phyloP scores from a whole-genome alignment of 2,888 invertebrate species.

The Schizotus pectinicornis region DNA sequence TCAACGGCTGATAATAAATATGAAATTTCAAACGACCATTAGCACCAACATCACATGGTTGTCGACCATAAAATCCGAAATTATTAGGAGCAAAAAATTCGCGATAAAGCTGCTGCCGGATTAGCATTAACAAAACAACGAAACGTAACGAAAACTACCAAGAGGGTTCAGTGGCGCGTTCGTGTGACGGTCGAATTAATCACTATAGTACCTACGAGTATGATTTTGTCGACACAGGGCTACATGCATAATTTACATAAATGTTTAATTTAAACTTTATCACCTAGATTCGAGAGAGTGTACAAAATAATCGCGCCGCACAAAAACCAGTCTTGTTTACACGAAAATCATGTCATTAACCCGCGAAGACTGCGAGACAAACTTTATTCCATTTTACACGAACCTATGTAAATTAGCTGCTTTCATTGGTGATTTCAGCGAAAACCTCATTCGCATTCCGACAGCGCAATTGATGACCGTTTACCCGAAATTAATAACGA shows the following conservation, averaged over 20 bases:
- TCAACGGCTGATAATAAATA: not conserved
- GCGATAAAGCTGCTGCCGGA: not conserved
- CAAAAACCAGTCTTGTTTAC: constrained; percentile 40
- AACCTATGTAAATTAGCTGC: constrained; percentile 31
- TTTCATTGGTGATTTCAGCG: not conserved
- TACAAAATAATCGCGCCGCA: constrained; percentile 38
- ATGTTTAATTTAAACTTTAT: constrained; percentile 45
- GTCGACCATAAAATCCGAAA: not conserved
- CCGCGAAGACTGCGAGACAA: constrained; percentile 32
- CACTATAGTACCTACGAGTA: constrained; percentile 36
- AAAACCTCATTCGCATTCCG: too few relatives aligned
- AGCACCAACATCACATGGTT: not conserved
- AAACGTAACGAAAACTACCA: constrained; percentile 33
- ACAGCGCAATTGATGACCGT: not conserved
- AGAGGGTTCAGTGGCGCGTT: constrained; percentile 34
- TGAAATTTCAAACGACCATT: not conserved
- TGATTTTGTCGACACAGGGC: constrained; percentile 42
- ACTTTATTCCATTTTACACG: constrained; percentile 29
- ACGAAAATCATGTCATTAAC: constrained; percentile 41
- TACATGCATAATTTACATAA: constrained; percentile 44
- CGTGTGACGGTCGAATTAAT: constrained; percentile 41
- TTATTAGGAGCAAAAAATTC: not conserved
- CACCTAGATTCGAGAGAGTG: constrained; percentile 38
- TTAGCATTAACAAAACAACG: constrained; percentile 32
- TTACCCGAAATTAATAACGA: too few relatives aligned